Percentiles rank a stretch among this genome's conserved stretches.
Evolutionary conservation across 1,140 invertebrate species (phyloP).

Genomic region (Cotesia typhae): DNA sequence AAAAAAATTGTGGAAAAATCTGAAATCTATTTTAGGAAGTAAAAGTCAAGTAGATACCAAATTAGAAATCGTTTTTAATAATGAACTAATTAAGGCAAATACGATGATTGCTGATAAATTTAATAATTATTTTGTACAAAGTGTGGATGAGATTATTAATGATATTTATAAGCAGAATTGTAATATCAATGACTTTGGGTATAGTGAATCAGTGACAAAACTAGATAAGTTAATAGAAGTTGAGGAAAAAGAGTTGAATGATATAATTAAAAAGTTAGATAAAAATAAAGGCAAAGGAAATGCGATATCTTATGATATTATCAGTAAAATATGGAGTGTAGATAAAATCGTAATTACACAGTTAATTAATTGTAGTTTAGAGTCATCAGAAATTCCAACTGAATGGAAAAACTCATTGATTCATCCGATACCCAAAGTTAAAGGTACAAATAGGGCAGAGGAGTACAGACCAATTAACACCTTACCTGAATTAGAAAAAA

Average conservation of each 20-base stretch:
- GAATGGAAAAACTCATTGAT: constrained; percentile 40
- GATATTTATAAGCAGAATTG: constrained; percentile 16
- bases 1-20: constrained; percentile 34
- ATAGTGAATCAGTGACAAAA: background rate
- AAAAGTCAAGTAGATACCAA: constrained; percentile 27
- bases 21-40: constrained; percentile 28
- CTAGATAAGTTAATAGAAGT: background rate
- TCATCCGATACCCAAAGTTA: constrained; percentile 40
- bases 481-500: constrained; percentile 40
- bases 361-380: too few relatives aligned
- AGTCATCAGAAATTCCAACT: constrained; percentile 11
- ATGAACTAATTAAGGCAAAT: constrained; percentile 1
- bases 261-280: background rate
- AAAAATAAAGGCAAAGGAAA: too few relatives aligned
- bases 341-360: too few relatives aligned
- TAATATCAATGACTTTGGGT: too few relatives aligned
- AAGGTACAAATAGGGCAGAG: constrained; percentile 34
- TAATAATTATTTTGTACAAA: constrained; percentile 31
- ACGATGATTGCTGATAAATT: constrained; percentile 32
- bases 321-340: background rate
- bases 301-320: too few relatives aligned
- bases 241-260: background rate
- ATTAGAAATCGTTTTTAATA: constrained; percentile 27
- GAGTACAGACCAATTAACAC: constrained; percentile 43
- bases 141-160: constrained; percentile 29